phyloP scores from a whole-genome alignment of 2,888 invertebrate genomes.

The Drosophila monieri region DNA sequence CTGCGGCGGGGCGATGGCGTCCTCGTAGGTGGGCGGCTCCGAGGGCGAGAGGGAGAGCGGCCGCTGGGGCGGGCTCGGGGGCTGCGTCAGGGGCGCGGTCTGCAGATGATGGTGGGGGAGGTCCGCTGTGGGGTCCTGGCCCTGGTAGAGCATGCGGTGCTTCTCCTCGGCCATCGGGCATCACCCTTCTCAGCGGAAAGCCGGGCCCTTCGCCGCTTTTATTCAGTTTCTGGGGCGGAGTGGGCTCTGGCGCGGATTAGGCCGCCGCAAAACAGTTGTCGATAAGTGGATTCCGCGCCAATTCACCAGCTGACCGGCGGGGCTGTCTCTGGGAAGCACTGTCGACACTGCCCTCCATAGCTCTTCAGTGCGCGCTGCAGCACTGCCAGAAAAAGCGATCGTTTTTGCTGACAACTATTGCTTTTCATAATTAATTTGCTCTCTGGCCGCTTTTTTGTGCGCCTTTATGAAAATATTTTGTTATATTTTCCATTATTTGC shows the following conservation, averaged over 20 bases:
- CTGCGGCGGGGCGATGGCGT: constrained; percentile 35
- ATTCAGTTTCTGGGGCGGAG: constrained; percentile 1
- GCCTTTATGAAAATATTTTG: too few relatives aligned
- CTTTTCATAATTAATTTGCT: too few relatives aligned
- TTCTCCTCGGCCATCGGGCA: constrained; percentile 53
- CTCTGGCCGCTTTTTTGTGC: too few relatives aligned
- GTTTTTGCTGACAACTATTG: too few relatives aligned
- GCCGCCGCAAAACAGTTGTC: constrained; percentile 27
- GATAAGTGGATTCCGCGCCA: constrained; percentile 16
- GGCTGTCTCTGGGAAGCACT: constrained; percentile 3
- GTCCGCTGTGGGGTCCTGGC: constrained; percentile 43
- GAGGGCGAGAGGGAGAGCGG: constrained; percentile 8
- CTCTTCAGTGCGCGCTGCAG: constrained; percentile 45
- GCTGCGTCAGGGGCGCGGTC: constrained; percentile 20
- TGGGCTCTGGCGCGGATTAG: background rate
- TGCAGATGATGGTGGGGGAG: constrained; percentile 15
- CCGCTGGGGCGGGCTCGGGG: background rate
- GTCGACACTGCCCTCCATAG: background rate
- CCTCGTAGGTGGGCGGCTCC: constrained; percentile 52
- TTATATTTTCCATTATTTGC: too few relatives aligned
- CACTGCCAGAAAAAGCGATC: background rate
- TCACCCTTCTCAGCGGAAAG: background rate
- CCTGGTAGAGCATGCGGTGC: constrained; percentile 59
- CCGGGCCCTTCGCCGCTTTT: constrained; percentile 4
- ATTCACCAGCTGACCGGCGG: constrained; percentile 16